A percentile compares a stretch with the other conserved stretches of the same genome.
Evolutionary conservation across 2,888 invertebrate genomes (phyloP).

Genomic region (Andrena hattorfiana): DNA sequence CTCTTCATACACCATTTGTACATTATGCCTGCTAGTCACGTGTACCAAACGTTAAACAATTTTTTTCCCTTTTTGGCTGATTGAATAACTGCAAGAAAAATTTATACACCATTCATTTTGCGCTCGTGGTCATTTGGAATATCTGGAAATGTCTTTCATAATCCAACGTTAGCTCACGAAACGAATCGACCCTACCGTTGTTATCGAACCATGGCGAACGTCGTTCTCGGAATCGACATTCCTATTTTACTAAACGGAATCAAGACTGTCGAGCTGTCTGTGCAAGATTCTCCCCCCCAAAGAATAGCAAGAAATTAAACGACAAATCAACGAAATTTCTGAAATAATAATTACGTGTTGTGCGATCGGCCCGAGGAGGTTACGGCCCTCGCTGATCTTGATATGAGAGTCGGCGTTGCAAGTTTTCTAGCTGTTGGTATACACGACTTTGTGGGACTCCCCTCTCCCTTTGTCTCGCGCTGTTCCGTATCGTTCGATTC

Average conservation of each 20-base stretch:
- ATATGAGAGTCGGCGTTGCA: constrained; percentile 77
- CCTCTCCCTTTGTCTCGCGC: constrained; percentile 46
- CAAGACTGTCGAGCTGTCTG: neutral
- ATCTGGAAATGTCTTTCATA: too few relatives aligned
- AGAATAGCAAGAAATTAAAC: neutral
- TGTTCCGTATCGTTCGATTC: constrained; percentile 44
- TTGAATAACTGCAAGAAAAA: neutral
- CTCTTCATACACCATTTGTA: constrained; percentile 34
- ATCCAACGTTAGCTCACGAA: too few relatives aligned
- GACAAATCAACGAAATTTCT: constrained; percentile 19
- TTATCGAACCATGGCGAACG: neutral
- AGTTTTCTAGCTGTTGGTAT: constrained; percentile 73
- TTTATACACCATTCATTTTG: neutral
- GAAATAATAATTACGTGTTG: constrained; percentile 70
- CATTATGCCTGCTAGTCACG: constrained; percentile 25
- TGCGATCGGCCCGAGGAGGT: constrained; percentile 79
- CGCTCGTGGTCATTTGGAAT: too few relatives aligned
- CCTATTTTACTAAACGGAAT: neutral
- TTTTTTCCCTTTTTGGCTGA: neutral
- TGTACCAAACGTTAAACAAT: neutral
- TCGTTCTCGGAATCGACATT: constrained; percentile 10
- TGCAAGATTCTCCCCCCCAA: neutral
- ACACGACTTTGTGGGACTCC: constrained; percentile 65
- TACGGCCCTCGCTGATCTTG: constrained; percentile 78
- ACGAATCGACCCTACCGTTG: too few relatives aligned